A percentile compares a stretch with the other conserved stretches of the same genome.
Conservation (phyloP, 2,797 vertebrate species). For the Hippocampus kuda region DNA sequence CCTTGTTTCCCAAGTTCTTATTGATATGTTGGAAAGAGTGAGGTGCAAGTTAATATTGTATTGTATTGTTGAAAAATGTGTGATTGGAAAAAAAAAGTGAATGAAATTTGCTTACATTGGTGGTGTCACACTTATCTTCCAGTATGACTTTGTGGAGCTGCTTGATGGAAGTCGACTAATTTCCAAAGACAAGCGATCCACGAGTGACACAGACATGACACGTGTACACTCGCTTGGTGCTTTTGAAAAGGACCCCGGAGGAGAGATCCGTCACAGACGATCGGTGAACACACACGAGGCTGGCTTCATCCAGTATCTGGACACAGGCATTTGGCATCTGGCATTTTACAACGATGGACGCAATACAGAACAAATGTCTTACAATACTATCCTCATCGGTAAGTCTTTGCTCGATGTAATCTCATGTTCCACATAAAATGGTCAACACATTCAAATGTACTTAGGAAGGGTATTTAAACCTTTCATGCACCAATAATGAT, state of each 20-base stretch:
- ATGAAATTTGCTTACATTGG: no score
- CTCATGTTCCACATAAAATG: not conserved
- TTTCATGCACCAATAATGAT: not conserved
- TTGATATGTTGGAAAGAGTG: no score
- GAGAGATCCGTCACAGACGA: conserved; percentile 68
- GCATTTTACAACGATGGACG: conserved; percentile 97
- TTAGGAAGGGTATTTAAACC: no score
- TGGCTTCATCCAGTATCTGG: conserved; percentile 93
- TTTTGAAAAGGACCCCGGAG: conserved; percentile 29
- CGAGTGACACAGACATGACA: conserved; percentile 40
- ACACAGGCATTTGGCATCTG: conserved; percentile 95
- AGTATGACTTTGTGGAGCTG: conserved; percentile 97
- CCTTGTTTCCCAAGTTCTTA: no score
- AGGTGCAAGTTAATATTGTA: no score
- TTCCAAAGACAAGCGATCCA: conserved; percentile 83
- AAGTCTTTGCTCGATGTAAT: conserved; percentile 40
- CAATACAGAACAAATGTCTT: conserved; percentile 85
- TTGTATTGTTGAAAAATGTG: no score
- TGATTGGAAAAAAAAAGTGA: no score
- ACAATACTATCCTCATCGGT: conserved; percentile 93
- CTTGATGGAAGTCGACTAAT: conserved; percentile 91
- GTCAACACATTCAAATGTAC: not conserved
- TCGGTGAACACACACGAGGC: conserved; percentile 87
- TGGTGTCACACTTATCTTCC: conserved; percentile 16
- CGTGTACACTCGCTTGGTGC: not conserved